A percentile compares a stretch with the other conserved stretches of the same genome.
Conservation (phyloP, 2,888 invertebrate species). For the Mechanitis messenoides region DNA sequence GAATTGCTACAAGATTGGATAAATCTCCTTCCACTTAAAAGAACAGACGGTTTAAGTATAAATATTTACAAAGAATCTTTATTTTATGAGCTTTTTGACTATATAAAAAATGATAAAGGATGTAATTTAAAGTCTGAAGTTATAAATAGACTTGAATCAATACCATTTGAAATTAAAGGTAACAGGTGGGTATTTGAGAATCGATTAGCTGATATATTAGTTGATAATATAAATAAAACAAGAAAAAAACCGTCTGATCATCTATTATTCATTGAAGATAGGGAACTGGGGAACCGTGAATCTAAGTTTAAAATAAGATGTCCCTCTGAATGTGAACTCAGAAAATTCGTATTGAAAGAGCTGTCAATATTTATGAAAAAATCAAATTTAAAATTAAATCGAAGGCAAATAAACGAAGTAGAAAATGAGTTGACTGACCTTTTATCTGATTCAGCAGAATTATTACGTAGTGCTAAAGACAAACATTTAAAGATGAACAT, state of each 20-base stretch:
- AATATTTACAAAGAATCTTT: slow-evolving; percentile 22
- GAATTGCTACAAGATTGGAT: slow-evolving; percentile 27
- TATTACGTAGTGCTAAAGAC: slow-evolving; percentile 32
- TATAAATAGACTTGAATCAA: slow-evolving; percentile 23
- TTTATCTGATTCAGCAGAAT: slow-evolving; percentile 38
- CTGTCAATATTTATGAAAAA: slow-evolving; percentile 36
- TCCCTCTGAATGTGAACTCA: slow-evolving; percentile 40
- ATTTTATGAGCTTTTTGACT: slow-evolving; percentile 24
- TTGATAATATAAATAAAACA: slow-evolving; percentile 31
- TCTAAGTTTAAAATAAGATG: slow-evolving; percentile 27
- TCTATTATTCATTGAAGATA: not conserved
- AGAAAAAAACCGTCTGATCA: slow-evolving; percentile 1
- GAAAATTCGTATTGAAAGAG: slow-evolving; percentile 36
- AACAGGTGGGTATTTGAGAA: slow-evolving; percentile 37
- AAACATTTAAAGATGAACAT: slow-evolving; percentile 38
- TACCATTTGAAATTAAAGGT: slow-evolving; percentile 27
- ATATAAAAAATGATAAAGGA: slow-evolving; percentile 16
- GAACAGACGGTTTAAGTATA: slow-evolving; percentile 15
- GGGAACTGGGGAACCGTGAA: not conserved
- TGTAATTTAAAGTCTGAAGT: slow-evolving; percentile 26
- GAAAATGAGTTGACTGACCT: slow-evolving; percentile 43
- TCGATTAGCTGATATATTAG: slow-evolving; percentile 38
- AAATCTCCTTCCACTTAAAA: slow-evolving; percentile 23
- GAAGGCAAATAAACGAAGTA: slow-evolving; percentile 33
- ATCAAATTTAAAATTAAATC: slow-evolving; percentile 30